Conservation (phyloP, 2,113 vertebrate species). For the Talpa occidentalis region DNA sequence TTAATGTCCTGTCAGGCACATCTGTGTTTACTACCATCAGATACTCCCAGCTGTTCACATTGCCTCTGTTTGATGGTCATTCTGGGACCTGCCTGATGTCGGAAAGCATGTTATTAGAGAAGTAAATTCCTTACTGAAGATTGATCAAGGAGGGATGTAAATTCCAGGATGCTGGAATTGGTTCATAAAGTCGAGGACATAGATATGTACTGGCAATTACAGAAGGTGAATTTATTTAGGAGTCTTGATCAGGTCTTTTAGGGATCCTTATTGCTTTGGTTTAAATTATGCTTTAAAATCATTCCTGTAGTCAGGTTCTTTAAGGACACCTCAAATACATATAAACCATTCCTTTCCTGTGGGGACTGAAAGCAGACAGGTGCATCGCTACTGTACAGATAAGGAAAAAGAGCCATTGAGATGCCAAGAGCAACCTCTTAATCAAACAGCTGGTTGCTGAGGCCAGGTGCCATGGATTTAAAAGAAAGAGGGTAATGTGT, state of each 20-base stretch:
- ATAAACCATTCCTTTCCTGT: background rate
- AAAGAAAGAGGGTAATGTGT: background rate
- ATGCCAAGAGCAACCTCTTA: background rate
- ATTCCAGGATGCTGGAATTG: background rate
- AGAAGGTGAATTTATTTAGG: conserved; percentile 65
- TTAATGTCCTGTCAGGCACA: conserved; percentile 67
- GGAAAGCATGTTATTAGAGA: conserved; percentile 49
- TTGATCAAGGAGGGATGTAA: conserved; percentile 55
- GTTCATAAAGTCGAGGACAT: conserved; percentile 57
- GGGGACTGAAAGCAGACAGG: background rate
- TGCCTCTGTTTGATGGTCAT: conserved; percentile 26
- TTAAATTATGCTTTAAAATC: conserved; percentile 63
- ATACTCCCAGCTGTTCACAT: conserved; percentile 38
- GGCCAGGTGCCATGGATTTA: background rate
- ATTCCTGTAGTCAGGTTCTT: conserved; percentile 10
- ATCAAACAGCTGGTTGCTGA: background rate
- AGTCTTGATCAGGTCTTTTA: conserved; percentile 52
- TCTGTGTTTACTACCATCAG: conserved; percentile 67
- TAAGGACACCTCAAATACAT: conserved; percentile 24
- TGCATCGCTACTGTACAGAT: background rate
- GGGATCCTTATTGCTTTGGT: conserved; percentile 34
- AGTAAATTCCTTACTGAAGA: conserved; percentile 51
- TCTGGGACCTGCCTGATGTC: conserved; percentile 40
- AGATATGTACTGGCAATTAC: background rate
- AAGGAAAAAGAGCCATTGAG: background rate